A percentile compares a stretch with the other conserved stretches of the same genome.
Evolutionary conservation across 2,888 invertebrate species (phyloP).

Genomic region (Carabus problematicus): DNA sequence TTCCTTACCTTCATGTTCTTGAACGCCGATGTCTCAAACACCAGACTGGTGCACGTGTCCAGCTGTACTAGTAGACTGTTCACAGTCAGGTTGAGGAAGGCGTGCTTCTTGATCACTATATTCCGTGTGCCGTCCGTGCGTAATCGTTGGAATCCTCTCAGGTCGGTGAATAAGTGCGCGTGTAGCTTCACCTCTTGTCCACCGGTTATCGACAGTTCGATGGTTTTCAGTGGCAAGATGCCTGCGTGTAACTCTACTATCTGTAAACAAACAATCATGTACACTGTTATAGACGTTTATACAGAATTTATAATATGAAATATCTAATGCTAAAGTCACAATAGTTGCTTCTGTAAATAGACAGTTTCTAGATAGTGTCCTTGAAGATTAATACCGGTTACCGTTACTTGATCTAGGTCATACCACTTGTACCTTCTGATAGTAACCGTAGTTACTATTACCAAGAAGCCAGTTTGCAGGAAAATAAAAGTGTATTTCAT

Average conservation of each 20-base stretch:
- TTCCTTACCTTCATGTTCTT: conserved; percentile 65
- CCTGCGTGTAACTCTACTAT: conserved; percentile 61
- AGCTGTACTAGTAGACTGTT: conserved; percentile 68
- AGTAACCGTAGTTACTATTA: no score
- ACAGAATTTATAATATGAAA: no score
- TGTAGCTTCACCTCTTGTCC: conserved; percentile 65
- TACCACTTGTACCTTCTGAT: no score
- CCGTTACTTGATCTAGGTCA: no score
- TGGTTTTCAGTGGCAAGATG: conserved; percentile 66
- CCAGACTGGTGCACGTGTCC: conserved; percentile 65
- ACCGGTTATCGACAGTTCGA: conserved; percentile 66
- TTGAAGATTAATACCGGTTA: no score
- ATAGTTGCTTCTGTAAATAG: no score
- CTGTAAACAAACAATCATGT: conserved; percentile 55
- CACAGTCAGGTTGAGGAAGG: conserved; percentile 68
- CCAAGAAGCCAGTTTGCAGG: no score
- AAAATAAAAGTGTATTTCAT: no score
- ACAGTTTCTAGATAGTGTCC: no score
- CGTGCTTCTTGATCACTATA: conserved; percentile 65
- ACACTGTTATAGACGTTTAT: no score
- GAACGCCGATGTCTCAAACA: conserved; percentile 70
- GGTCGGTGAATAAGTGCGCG: conserved; percentile 64
- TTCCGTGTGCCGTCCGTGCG: conserved; percentile 63
- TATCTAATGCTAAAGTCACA: no score
- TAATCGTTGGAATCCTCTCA: conserved; percentile 65